These are phyloP conservation scores for Melanotaenia parkinsoni DNA, from an alignment of 2,797 vertebrate genomes.

Conservation along the genomic window DNA sequence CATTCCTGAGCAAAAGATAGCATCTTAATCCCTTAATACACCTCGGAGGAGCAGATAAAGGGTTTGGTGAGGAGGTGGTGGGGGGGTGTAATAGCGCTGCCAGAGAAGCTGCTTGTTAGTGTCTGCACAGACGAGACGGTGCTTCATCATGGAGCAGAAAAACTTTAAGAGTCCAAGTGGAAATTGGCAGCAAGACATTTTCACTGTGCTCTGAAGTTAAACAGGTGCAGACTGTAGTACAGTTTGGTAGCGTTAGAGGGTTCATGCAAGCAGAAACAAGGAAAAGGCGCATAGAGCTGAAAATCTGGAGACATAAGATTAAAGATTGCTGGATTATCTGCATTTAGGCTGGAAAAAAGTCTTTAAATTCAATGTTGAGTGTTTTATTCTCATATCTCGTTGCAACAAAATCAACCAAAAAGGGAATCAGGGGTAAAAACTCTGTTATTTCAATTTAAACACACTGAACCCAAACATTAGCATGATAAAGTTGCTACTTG, in stretches of 20 bases:
- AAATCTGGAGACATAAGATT: too few relatives aligned
- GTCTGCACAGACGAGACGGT: constrained; percentile 3
- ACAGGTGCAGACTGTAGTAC: too few relatives aligned
- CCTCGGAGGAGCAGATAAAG: constrained; percentile 49
- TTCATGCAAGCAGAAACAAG: too few relatives aligned
- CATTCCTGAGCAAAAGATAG: constrained; percentile 63
- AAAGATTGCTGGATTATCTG: too few relatives aligned
- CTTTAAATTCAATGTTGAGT: background rate
- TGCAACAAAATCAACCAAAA: background rate
- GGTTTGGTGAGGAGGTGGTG: constrained; percentile 12
- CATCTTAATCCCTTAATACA: constrained; percentile 69
- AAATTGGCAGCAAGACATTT: constrained; percentile 1
- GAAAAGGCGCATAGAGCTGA: too few relatives aligned
- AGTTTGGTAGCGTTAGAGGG: too few relatives aligned
- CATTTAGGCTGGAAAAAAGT: background rate
- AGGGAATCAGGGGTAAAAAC: background rate
- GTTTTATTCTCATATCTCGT: background rate
- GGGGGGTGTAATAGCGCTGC: constrained; percentile 34
- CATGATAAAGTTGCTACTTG: background rate
- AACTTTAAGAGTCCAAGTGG: background rate
- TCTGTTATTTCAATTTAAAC: background rate
- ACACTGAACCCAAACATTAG: background rate
- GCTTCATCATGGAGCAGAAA: background rate
- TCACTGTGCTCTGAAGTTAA: background rate
- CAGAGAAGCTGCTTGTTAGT: constrained; percentile 15